These are phyloP conservation scores for Amphipoea oculea DNA, from an alignment of 2,888 invertebrate species.

Conservation along the genomic window DNA sequence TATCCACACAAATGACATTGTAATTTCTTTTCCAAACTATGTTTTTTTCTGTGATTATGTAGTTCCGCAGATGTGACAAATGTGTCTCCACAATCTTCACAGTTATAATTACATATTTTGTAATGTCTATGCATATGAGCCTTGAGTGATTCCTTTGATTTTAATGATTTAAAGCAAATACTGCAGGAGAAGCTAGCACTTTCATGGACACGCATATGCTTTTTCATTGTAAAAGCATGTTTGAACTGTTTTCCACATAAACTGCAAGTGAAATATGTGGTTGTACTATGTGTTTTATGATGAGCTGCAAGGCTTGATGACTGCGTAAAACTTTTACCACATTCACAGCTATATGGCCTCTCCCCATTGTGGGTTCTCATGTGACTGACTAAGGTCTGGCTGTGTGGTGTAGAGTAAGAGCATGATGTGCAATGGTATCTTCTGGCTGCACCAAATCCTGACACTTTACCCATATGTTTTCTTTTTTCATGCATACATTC, in stretches of 20 bases:
- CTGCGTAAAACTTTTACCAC: constrained; percentile 87
- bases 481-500: constrained; percentile 83
- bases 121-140: constrained; percentile 86
- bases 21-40: constrained; percentile 77
- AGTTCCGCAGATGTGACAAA: constrained; percentile 87
- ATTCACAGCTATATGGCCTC: constrained; percentile 84
- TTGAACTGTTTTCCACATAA: constrained; percentile 88
- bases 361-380: constrained; percentile 86
- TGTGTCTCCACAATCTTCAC: constrained; percentile 87
- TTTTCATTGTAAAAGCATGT: constrained; percentile 84
- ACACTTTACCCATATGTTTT: constrained; percentile 80
- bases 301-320: constrained; percentile 85
- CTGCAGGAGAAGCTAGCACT: constrained; percentile 79
- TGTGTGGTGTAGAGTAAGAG: constrained; percentile 84
- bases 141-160: constrained; percentile 82
- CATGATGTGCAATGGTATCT: constrained; percentile 86
- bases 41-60: constrained; percentile 84
- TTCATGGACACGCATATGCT: constrained; percentile 84
- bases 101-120: constrained; percentile 85
- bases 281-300: constrained; percentile 82
- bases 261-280: constrained; percentile 83
- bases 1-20: constrained; percentile 86
- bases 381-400: constrained; percentile 87
- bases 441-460: constrained; percentile 81
- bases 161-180: constrained; percentile 84